Evolutionary conservation across 2,888 invertebrate species (phyloP).

Genomic region (Allacma fusca): DNA sequence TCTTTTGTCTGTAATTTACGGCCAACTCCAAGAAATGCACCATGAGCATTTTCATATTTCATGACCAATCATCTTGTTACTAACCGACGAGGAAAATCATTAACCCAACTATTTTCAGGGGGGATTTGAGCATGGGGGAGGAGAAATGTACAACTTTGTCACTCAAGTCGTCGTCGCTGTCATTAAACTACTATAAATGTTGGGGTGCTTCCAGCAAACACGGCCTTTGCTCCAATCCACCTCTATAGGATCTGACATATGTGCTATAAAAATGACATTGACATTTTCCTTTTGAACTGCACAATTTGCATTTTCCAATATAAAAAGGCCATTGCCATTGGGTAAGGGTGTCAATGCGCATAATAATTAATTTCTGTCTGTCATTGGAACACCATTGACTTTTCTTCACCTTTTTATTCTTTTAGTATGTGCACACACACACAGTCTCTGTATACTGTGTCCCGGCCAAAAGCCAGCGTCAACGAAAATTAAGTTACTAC

Average conservation of each 20-base stretch:
- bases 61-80: background rate
- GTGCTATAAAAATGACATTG: slow-evolving; percentile 11
- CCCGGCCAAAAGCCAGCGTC: too few species aligned
- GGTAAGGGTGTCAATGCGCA: slow-evolving; percentile 28
- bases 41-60: background rate
- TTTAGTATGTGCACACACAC: background rate
- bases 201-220: too few species aligned
- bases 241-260: background rate
- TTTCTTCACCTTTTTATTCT: background rate
- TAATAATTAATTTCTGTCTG: slow-evolving; percentile 40
- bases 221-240: too few species aligned
- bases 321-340: slow-evolving; percentile 33
- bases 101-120: too few species aligned
- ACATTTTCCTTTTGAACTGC: slow-evolving; percentile 11
- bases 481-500: too few species aligned
- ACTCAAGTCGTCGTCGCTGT: too few species aligned
- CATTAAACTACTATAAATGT: too few species aligned
- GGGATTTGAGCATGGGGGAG: too few species aligned
- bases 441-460: background rate
- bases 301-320: slow-evolving; percentile 16
- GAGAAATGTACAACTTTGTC: too few species aligned
- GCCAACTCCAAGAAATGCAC: background rate
- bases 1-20: background rate
- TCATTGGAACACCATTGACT: slow-evolving; percentile 26
- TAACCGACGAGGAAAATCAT: too few species aligned